Percentiles rank a stretch among this genome's conserved stretches.
phyloP scores from a whole-genome alignment of 2,797 vertebrate species.

The Rhinoraja longicauda region DNA sequence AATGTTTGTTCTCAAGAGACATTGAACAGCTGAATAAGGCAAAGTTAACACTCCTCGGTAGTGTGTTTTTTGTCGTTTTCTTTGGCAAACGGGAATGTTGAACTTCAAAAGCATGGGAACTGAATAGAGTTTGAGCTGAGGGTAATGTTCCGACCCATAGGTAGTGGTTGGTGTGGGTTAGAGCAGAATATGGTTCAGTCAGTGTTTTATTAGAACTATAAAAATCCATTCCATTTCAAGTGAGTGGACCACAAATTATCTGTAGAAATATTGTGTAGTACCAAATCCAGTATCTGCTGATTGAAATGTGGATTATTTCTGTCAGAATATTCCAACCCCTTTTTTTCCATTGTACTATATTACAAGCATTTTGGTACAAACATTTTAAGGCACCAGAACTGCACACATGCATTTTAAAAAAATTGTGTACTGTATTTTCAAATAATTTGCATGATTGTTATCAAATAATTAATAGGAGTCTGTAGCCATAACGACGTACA shows the following conservation, averaged over 20 bases:
- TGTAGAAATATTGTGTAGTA: constrained; percentile 7
- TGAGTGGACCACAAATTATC: constrained; percentile 4
- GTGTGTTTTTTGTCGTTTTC: neutral
- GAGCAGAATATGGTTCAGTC: neutral
- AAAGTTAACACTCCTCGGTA: neutral
- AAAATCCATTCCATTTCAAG: neutral
- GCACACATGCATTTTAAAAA: constrained; percentile 29
- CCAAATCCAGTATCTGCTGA: neutral
- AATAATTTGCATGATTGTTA: constrained; percentile 36
- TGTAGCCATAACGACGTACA: constrained; percentile 38
- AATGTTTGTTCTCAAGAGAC: neutral
- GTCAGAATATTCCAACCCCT: neutral
- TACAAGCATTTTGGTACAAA: constrained; percentile 26
- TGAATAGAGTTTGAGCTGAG: neutral
- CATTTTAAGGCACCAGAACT: constrained; percentile 37
- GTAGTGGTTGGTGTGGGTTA: neutral
- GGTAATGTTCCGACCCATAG: neutral
- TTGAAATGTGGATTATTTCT: neutral
- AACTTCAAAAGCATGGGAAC: constrained; percentile 8
- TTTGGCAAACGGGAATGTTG: neutral
- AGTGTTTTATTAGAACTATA: neutral
- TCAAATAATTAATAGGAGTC: constrained; percentile 37
- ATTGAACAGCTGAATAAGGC: constrained; percentile 26
- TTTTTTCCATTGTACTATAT: constrained; percentile 24
- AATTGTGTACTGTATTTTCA: constrained; percentile 32